phyloP scores from a whole-genome alignment of 2,113 vertebrate genomes.

The Oceanites oceanicus region DNA sequence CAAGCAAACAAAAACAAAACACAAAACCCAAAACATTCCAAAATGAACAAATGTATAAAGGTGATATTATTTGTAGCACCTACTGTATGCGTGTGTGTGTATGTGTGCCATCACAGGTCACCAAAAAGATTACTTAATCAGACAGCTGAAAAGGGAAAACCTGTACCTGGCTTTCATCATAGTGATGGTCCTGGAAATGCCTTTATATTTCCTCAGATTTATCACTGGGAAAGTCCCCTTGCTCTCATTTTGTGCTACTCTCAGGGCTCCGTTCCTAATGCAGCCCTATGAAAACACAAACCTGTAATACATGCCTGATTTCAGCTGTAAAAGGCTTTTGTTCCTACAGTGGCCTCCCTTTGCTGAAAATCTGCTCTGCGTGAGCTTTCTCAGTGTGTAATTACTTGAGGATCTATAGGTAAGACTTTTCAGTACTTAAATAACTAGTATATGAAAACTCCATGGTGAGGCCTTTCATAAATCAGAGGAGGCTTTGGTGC shows the following conservation, averaged over 20 bases:
- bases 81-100: fast-evolving
- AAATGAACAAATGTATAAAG: neutral
- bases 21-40: neutral
- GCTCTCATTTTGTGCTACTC: constrained; percentile 1
- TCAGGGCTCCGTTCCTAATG: constrained; percentile 23
- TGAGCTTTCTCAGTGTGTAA: constrained; percentile 67
- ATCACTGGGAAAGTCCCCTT: neutral
- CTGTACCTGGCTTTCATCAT: constrained; percentile 83
- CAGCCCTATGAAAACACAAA: constrained; percentile 38
- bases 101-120: constrained; percentile 28
- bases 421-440: constrained; percentile 70
- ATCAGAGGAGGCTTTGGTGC: constrained; percentile 60
- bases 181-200: constrained; percentile 84
- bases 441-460: constrained; percentile 68
- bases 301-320: constrained; percentile 48
- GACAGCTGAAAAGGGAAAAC: constrained; percentile 85
- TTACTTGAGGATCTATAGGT: constrained; percentile 72
- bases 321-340: constrained; percentile 61
- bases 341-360: constrained; percentile 51
- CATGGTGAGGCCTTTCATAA: constrained; percentile 66
- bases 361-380: constrained; percentile 60
- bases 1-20: neutral
- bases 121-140: constrained; percentile 83
- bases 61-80: neutral
- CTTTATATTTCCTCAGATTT: neutral